These are phyloP conservation scores for Linnaemya vulpina DNA, from an alignment of 2,888 invertebrate species.

Conservation along the genomic window DNA sequence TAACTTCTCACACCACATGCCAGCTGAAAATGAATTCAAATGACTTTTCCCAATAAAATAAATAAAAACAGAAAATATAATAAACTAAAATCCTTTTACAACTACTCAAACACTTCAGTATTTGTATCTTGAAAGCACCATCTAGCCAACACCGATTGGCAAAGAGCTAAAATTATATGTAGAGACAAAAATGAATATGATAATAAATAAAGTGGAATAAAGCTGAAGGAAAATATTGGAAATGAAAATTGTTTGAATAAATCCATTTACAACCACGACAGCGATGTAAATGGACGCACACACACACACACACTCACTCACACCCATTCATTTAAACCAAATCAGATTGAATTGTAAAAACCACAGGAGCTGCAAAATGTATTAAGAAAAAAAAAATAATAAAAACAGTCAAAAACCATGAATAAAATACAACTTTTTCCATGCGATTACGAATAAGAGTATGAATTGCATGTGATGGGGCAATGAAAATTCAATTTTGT, in stretches of 20 bases:
- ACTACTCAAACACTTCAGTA: conserved; percentile 24
- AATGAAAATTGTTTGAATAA: conserved; percentile 25
- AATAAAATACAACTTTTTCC: conserved; percentile 54
- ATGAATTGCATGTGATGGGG: conserved; percentile 49
- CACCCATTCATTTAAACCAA: background rate
- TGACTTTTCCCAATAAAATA: background rate
- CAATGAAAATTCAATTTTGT: conserved; percentile 45
- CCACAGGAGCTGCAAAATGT: conserved; percentile 44
- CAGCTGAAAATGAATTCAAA: background rate
- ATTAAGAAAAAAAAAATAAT: no score
- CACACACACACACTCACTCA: background rate
- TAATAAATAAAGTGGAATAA: conserved; percentile 27
- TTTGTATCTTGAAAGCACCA: conserved; percentile 34
- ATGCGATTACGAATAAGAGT: background rate
- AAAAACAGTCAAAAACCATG: conserved; percentile 20
- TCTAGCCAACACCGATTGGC: conserved; percentile 24
- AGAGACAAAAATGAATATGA: conserved; percentile 13
- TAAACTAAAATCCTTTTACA: background rate
- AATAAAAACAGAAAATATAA: background rate
- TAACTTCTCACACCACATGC: background rate
- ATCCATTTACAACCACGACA: conserved; percentile 36
- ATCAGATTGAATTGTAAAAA: conserved; percentile 33
- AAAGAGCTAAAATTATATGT: conserved; percentile 5
- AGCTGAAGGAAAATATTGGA: background rate
- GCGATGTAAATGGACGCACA: background rate